These are phyloP conservation scores for Canis aureus DNA, from an alignment of 2,113 vertebrate species.

Conservation along the genomic window DNA sequence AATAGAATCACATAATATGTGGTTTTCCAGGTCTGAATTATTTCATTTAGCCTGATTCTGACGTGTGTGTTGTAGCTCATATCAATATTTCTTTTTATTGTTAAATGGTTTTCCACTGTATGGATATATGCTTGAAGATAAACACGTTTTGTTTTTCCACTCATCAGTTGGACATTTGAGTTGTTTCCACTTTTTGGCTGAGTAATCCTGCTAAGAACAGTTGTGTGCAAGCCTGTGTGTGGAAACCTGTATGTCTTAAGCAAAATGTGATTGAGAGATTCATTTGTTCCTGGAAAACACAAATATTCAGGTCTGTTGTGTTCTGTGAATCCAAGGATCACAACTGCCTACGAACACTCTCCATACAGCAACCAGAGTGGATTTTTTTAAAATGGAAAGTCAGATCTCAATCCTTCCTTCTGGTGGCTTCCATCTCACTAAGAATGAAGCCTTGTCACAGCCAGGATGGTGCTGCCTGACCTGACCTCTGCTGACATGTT, in stretches of 20 bases:
- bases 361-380: background rate
- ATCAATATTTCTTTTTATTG: background rate
- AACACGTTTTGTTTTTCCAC: background rate
- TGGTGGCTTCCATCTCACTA: background rate
- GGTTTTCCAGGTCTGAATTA: background rate
- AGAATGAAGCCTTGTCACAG: background rate
- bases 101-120: background rate
- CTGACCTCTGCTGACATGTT: fast-evolving
- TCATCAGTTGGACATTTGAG: background rate
- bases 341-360: background rate
- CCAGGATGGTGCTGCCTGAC: background rate
- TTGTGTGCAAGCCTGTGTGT: background rate
- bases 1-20: background rate
- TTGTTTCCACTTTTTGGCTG: background rate
- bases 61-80: background rate
- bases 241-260: background rate
- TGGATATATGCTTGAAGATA: background rate
- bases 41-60: background rate
- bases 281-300: background rate
- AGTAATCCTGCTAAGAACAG: background rate
- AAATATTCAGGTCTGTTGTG: background rate
- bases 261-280: background rate
- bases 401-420: background rate
- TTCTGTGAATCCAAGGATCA: background rate
- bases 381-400: background rate